Conservation (phyloP, 1,140 invertebrate genomes). For the Drosophila biarmipes region DNA sequence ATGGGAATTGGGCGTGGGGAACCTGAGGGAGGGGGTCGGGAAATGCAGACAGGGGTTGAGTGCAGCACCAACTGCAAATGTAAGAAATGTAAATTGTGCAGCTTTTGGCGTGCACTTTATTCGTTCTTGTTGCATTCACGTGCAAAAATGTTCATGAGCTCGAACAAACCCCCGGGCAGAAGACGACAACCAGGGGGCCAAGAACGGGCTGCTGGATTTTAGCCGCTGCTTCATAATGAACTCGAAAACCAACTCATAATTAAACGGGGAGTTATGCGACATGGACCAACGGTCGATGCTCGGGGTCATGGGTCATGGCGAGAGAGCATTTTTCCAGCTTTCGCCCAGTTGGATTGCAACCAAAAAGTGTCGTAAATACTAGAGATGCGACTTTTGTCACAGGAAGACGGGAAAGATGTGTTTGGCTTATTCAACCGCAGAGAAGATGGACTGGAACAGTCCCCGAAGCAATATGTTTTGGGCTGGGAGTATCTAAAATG, state of each 20-base stretch:
- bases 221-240: slow-evolving; percentile 66
- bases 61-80: slow-evolving; percentile 57
- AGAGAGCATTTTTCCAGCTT: slow-evolving; percentile 43
- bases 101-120: slow-evolving; percentile 64
- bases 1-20: slow-evolving; percentile 47
- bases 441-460: slow-evolving; percentile 47
- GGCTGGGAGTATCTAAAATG: slow-evolving; percentile 11
- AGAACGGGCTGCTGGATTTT: not conserved
- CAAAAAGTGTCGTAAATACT: slow-evolving; percentile 39
- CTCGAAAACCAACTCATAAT: slow-evolving; percentile 79
- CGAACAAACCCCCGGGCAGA: slow-evolving; percentile 31
- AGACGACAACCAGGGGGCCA: slow-evolving; percentile 11
- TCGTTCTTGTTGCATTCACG: slow-evolving; percentile 67
- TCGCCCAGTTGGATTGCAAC: slow-evolving; percentile 37
- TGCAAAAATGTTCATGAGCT: slow-evolving; percentile 75
- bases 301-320: slow-evolving; percentile 33
- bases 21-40: not conserved
- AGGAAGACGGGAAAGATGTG: slow-evolving; percentile 37
- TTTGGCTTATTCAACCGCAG: slow-evolving; percentile 40
- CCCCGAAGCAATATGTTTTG: slow-evolving; percentile 48
- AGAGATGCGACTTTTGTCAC: slow-evolving; percentile 17
- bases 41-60: slow-evolving; percentile 3
- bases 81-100: slow-evolving; percentile 80
- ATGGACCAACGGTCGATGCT: slow-evolving; percentile 55
- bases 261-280: slow-evolving; percentile 79